phyloP scores from a whole-genome alignment of 2,888 invertebrate genomes.

The Tiliacea aurago region DNA sequence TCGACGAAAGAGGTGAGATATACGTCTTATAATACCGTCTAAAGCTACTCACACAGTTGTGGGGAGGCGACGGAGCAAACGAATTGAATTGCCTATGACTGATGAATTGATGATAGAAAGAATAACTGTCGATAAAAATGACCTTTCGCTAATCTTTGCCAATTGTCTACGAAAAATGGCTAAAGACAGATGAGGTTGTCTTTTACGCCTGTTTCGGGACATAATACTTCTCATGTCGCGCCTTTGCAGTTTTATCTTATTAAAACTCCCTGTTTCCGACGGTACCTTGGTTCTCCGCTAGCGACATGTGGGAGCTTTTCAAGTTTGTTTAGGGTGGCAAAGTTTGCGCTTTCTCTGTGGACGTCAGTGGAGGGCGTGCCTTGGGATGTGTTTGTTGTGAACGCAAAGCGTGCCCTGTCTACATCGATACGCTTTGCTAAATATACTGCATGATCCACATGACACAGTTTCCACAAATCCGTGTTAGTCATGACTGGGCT shows the following conservation, averaged over 20 bases:
- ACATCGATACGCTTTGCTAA: constrained; percentile 1
- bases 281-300: constrained; percentile 12
- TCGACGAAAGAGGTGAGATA: constrained; percentile 34
- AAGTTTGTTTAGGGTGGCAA: constrained; percentile 50
- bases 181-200: neutral
- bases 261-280: constrained; percentile 10
- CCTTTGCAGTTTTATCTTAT: neutral
- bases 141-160: constrained; percentile 12
- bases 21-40: constrained; percentile 22
- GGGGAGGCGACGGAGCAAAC: constrained; percentile 23
- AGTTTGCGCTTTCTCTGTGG: constrained; percentile 39
- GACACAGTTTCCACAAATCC: constrained; percentile 27
- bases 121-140: constrained; percentile 25
- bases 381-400: constrained; percentile 28
- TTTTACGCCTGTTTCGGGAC: neutral
- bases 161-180: constrained; percentile 6
- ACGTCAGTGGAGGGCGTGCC: constrained; percentile 24
- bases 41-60: constrained; percentile 17
- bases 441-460: constrained; percentile 10
- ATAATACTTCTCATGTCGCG: neutral
- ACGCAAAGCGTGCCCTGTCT: constrained; percentile 19
- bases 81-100: constrained; percentile 42
- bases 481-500: constrained; percentile 10
- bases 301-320: constrained; percentile 9
- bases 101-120: constrained; percentile 41